phyloP scores from a whole-genome alignment of 2,113 vertebrate species.

The Naja naja region DNA sequence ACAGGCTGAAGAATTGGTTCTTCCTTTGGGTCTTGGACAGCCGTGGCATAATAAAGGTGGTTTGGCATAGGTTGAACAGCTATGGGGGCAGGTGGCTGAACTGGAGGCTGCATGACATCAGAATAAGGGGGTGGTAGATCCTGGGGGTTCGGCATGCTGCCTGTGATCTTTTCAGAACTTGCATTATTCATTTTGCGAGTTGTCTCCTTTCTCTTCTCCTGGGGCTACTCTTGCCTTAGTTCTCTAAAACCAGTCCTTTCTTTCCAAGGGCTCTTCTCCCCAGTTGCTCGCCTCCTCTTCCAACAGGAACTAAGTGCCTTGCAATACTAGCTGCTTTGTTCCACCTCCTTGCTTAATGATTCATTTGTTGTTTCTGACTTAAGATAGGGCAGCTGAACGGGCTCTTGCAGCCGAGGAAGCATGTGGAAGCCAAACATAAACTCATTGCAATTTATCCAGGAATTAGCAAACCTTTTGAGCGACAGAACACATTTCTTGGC shows the following conservation, averaged over 20 bases:
- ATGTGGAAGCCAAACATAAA: neutral
- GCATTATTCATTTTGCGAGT: neutral
- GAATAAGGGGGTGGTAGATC: neutral
- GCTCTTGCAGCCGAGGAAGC: neutral
- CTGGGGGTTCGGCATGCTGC: rapidly evolving
- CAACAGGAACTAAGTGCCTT: neutral
- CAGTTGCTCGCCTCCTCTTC: neutral
- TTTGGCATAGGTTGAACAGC: neutral
- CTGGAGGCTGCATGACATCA: rapidly evolving
- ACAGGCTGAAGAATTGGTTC: no score
- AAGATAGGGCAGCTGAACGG: neutral
- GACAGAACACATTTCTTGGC: neutral
- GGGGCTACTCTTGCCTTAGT: rapidly evolving
- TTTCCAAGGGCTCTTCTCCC: neutral
- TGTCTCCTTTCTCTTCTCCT: no score
- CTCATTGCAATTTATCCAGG: neutral
- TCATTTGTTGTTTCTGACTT: neutral
- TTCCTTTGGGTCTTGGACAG: no score
- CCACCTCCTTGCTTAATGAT: neutral
- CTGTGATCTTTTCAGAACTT: neutral
- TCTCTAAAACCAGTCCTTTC: neutral
- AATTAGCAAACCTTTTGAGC: neutral
- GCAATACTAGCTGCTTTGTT: neutral
- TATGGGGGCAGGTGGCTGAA: neutral
- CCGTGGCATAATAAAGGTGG: neutral